Percentiles rank a stretch among this genome's conserved stretches.
phyloP scores from a whole-genome alignment of 1,140 invertebrate genomes.

The Drosophila nikananu region DNA sequence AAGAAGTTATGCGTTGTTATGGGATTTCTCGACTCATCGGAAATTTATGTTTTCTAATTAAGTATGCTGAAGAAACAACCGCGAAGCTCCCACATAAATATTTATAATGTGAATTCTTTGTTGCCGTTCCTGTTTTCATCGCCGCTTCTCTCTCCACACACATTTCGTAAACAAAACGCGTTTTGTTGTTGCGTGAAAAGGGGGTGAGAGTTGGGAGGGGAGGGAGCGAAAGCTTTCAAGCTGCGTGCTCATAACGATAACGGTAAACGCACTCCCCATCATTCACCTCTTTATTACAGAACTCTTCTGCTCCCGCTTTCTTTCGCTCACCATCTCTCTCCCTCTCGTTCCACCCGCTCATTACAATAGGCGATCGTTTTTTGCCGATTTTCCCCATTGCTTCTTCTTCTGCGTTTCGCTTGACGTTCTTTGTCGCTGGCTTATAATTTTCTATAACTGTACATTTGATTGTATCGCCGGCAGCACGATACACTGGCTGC shows the following conservation, averaged over 20 bases:
- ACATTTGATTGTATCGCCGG: slow-evolving; percentile 59
- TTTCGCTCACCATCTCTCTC: neutral
- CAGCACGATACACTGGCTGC: slow-evolving; percentile 25
- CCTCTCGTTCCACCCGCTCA: neutral
- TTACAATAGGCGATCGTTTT: slow-evolving; percentile 33
- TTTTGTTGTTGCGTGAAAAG: slow-evolving; percentile 64
- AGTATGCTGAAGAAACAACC: slow-evolving; percentile 64
- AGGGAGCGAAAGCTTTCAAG: slow-evolving; percentile 26
- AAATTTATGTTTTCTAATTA: slow-evolving; percentile 63
- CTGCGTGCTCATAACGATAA: slow-evolving; percentile 75
- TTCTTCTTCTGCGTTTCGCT: slow-evolving; percentile 19
- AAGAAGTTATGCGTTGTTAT: slow-evolving; percentile 10
- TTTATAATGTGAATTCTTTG: slow-evolving; percentile 51
- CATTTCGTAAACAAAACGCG: slow-evolving; percentile 82
- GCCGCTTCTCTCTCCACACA: slow-evolving; percentile 53
- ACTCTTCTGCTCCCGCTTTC: neutral
- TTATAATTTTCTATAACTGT: slow-evolving; percentile 79
- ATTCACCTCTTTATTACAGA: slow-evolving; percentile 10
- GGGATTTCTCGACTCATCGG: slow-evolving; percentile 11
- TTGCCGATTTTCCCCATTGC: slow-evolving; percentile 7
- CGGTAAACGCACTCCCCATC: slow-evolving; percentile 47
- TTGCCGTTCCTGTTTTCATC: slow-evolving; percentile 71
- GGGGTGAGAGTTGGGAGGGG: slow-evolving; percentile 5
- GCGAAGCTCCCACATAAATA: slow-evolving; percentile 60
- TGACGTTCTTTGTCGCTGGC: slow-evolving; percentile 66